Evolutionary conservation across 2,797 vertebrate genomes (phyloP), one percentile per base, ranked within the genome.

Genomic region (Spinus olivaceus): DNA sequence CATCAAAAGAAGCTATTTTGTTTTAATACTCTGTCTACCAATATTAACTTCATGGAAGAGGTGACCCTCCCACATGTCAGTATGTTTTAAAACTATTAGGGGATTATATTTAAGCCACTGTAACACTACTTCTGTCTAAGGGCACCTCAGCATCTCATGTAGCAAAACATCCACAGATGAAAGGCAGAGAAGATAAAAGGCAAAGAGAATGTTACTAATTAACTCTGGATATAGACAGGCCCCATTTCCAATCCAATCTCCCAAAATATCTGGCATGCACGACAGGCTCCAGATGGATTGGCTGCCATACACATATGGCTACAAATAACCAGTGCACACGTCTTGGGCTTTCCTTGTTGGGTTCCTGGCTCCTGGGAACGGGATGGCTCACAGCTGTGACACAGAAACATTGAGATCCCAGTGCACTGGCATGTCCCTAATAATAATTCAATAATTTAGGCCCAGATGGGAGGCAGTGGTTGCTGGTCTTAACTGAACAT

Each of bases 171-270:
- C 71, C 74, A 30, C 49, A 94, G 87, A 96, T 96, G 85, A 97
- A 97, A 96, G 81, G 63, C 85, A 89, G 66, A 66, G 80, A 70
- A 89, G 91, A 97, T 96, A 95, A 96, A 96, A 97, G 87, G 72
- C 74, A 49, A 69, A 69, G 46, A 92, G 60, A 91, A 89, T 81
- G 86, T 91, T 90, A 69, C 90, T 94, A 83, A 97, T 96, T 95
- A 96, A 90, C 85, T 82, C 41, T 67, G 78, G 69, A 4, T 87
- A 44, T 61, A 21, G 87, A 91, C 10, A 10, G 60, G 57, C 65
- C 47, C 32, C 33, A 41, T 42, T 91, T 94, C 69, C 92, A 96
- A 44, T 72, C 78, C 76, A 81, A 16, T 46, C 46, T 88, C 53
- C 84, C 23, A 4, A 76, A 96, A 69, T 92, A 77, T 16, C 83